Evolutionary conservation across 1,140 invertebrate species (phyloP).

Genomic region (Pygmarrhopalites habei): DNA sequence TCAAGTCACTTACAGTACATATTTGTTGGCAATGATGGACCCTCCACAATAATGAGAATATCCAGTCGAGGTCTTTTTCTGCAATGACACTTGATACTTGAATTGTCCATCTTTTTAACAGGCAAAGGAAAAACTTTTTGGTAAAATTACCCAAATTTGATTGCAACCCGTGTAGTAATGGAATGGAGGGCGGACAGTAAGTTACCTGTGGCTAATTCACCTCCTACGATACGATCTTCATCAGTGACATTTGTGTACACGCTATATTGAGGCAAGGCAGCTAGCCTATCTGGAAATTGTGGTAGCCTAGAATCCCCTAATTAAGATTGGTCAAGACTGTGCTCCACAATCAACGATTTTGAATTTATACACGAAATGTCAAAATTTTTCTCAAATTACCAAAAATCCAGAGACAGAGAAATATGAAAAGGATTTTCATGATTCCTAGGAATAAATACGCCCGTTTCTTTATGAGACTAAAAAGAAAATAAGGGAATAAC

Average conservation of each 20-base stretch:
- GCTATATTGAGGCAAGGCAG: neutral
- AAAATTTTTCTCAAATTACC: conserved; percentile 2
- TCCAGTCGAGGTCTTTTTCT: neutral
- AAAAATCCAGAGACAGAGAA: neutral
- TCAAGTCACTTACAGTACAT: conserved; percentile 15
- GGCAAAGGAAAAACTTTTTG: too few species aligned
- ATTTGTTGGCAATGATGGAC: neutral
- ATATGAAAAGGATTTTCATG: neutral
- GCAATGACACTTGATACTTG: conserved; percentile 25
- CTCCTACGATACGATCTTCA: conserved; percentile 21
- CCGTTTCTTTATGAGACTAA: too few species aligned
- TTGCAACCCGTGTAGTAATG: too few species aligned
- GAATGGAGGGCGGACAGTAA: too few species aligned
- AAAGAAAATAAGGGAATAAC: too few species aligned
- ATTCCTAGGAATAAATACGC: too few species aligned
- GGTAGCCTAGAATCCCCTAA: neutral
- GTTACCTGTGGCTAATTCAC: too few species aligned
- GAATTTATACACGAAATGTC: too few species aligned
- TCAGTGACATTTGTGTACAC: neutral
- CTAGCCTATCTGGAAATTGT: conserved; percentile 2
- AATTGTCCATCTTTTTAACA: neutral
- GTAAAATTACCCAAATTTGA: too few species aligned
- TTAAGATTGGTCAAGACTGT: too few species aligned
- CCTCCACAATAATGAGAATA: conserved; percentile 25
- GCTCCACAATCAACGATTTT: too few species aligned